Base-by-base conservation (phyloP, 2,888 invertebrate genomes). In the Autographa gamma region DNA sequence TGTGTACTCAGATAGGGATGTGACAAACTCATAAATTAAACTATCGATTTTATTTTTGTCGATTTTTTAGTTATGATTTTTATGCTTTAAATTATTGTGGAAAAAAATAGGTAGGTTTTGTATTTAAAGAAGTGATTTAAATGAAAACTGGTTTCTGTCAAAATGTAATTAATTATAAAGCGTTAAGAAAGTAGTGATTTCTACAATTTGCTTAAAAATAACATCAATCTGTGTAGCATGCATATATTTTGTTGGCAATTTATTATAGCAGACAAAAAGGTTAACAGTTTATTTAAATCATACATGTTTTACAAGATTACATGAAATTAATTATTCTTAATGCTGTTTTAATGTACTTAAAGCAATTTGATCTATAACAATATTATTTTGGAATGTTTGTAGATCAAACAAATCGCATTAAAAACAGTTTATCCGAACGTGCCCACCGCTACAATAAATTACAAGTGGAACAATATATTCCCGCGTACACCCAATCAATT, bases 1-100 rank as follows among this genome's bases (percentile, higher is more conserved):
- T 80, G 76, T 81, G 79, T 82, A 83, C 82, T 77, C 70, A 77
- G 87, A 88, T 89, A 89, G 88, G 83, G 79, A 83, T 69, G 84
- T 85, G 89, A 86, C 87, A 86, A 77, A 69, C 68, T 85, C 78
- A 89, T 88, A 88, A 85, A 90, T 88, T 83, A 68, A 85, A 83
- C 77, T 84, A 85, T 90, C 87, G 88, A 88, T 86, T 80, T 80
- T 76, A 74, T 83, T 82, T 77, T 74, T 70, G 64, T 72, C 67
- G 77, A 74, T 76, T 79, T 74, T 74, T 71, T 41, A 56, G 71
- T 59, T 73, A 73, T 64, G 64, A 71, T 81, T 85, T 77, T 73
- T 71, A 76, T 75, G 68, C 74, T 78, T 19, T 43, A 83, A 76
- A 78, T 80, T 76, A 84, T 73, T 59, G 34, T 59, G 56, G 56